Evolutionary conservation across 2,888 invertebrate species (phyloP).

Genomic region (Eugnorisma glareosa): DNA sequence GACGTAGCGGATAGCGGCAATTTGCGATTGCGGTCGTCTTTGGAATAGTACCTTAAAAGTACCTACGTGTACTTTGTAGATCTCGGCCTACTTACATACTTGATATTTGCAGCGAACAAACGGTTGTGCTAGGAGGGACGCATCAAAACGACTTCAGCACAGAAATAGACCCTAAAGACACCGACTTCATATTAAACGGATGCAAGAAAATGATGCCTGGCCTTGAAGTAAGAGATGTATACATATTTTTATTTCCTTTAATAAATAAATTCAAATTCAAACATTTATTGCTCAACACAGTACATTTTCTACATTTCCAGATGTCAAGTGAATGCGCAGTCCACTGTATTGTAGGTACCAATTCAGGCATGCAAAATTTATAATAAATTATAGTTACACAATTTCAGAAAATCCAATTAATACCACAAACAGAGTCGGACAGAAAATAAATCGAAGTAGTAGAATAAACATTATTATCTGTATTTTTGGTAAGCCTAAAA

Average conservation of each 20-base stretch:
- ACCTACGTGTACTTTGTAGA: neutral
- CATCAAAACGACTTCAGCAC: constrained; percentile 92
- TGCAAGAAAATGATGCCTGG: constrained; percentile 91
- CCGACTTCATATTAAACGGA: constrained; percentile 91
- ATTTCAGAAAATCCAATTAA: no score
- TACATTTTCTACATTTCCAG: no score
- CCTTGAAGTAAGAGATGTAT: constrained; percentile 87
- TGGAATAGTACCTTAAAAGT: neutral
- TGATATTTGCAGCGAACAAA: constrained; percentile 71
- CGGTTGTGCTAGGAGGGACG: constrained; percentile 94
- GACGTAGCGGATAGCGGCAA: neutral
- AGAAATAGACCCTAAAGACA: constrained; percentile 89
- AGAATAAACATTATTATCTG: no score
- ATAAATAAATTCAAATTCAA: no score
- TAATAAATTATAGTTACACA: no score
- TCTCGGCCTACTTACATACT: neutral
- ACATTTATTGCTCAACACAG: no score
- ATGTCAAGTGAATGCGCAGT: no score
- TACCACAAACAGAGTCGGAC: no score
- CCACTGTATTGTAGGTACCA: no score
- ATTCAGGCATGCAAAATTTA: no score
- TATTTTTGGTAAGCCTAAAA: no score
- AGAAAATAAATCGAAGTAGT: no score
- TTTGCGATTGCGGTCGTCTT: neutral
- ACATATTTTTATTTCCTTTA: neutral